These are phyloP conservation scores for Coranthus polyacanthus DNA, from an alignment of 2,797 vertebrate genomes.

Conservation along the genomic window DNA sequence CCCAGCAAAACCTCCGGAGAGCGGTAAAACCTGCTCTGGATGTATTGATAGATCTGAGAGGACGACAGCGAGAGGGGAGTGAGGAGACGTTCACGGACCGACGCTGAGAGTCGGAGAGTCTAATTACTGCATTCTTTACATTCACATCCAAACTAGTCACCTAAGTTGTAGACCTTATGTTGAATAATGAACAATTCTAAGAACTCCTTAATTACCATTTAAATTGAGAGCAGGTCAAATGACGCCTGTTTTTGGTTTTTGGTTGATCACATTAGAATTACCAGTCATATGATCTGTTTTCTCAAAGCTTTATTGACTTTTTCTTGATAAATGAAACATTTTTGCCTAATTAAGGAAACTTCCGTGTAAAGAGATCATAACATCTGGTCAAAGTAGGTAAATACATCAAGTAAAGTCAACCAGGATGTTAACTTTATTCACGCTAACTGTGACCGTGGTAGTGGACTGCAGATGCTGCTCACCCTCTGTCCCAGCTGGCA, in stretches of 20 bases:
- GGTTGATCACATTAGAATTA: too few relatives aligned
- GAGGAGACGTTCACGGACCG: neutral
- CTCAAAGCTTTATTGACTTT: too few relatives aligned
- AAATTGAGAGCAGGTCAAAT: neutral
- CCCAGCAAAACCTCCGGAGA: constrained; percentile 94
- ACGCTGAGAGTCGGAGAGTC: too few relatives aligned
- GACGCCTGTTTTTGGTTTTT: too few relatives aligned
- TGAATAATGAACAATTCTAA: neutral
- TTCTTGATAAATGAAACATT: too few relatives aligned
- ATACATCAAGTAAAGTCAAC: too few relatives aligned
- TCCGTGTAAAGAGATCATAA: too few relatives aligned
- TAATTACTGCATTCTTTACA: neutral
- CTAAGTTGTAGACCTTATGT: neutral
- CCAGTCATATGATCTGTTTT: too few relatives aligned
- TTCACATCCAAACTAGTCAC: neutral
- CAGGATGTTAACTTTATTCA: too few relatives aligned
- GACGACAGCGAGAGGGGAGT: neutral
- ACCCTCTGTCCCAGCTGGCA: constrained; percentile 94
- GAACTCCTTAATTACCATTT: neutral
- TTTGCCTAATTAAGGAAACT: too few relatives aligned
- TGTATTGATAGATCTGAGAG: constrained; percentile 94
- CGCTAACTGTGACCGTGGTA: neutral
- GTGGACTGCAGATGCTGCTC: constrained; percentile 39
- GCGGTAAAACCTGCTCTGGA: constrained; percentile 96
- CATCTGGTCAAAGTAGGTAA: too few relatives aligned